These are phyloP conservation scores for Loripinus fragilis DNA, from an alignment of 2,888 invertebrate genomes.

Conservation along the genomic window DNA sequence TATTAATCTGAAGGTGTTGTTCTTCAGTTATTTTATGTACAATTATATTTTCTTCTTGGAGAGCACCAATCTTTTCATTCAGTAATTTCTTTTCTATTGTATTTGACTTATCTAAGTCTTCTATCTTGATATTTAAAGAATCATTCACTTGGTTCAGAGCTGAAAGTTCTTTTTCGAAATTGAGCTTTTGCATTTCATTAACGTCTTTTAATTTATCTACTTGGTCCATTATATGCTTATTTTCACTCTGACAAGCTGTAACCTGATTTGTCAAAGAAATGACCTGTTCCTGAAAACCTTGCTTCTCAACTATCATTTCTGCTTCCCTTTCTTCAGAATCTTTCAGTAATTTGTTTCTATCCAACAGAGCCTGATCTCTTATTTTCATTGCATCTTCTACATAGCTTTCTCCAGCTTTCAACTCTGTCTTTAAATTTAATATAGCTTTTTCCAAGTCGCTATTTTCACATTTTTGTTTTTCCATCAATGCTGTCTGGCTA, in stretches of 20 bases:
- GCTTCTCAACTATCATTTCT: background rate
- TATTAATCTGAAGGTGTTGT: background rate
- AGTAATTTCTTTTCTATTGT: constrained; percentile 10
- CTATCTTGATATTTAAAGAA: background rate
- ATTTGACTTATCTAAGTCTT: background rate
- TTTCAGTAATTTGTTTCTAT: background rate
- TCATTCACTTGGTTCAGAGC: background rate
- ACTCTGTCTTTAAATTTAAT: background rate
- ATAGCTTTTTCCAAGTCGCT: background rate
- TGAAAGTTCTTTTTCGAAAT: background rate
- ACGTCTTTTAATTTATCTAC: constrained; percentile 15
- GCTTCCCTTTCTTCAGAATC: background rate
- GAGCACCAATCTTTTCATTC: constrained; percentile 19
- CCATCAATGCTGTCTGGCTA: constrained; percentile 1
- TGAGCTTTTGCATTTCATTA: background rate
- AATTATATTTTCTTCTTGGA: constrained; percentile 7
- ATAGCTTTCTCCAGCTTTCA: background rate
- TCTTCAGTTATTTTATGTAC: background rate
- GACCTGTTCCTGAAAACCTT: background rate
- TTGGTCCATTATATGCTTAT: background rate
- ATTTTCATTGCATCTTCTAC: no score
- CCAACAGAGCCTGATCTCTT: background rate
- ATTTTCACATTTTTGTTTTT: background rate
- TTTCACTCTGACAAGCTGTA: constrained; percentile 3
- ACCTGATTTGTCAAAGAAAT: background rate